Conservation (phyloP, 2,113 vertebrate genomes). For the Talpa occidentalis region DNA sequence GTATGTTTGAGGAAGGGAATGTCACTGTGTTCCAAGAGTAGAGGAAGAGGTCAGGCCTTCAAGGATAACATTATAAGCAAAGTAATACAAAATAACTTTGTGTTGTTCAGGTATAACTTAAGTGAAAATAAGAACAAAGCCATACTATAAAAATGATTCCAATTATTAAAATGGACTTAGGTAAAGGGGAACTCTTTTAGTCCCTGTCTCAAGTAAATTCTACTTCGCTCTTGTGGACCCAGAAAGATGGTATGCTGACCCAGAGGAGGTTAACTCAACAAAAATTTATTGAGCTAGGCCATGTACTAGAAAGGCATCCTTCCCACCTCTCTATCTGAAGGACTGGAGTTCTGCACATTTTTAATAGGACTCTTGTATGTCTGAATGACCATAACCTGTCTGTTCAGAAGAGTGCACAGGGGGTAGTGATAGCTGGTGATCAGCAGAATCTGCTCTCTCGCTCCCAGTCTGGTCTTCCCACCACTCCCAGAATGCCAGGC, state of each 20-base stretch:
- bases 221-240: not conserved
- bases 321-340: not conserved
- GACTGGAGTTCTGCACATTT: not conserved
- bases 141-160: not conserved
- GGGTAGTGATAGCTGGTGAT: not conserved
- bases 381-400: not conserved
- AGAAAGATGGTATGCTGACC: not conserved
- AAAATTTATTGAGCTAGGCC: not conserved
- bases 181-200: not conserved
- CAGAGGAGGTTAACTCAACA: not conserved
- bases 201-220: not conserved
- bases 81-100: not conserved
- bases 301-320: not conserved
- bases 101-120: not conserved
- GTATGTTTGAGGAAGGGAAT: not conserved
- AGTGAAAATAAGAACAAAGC: slow-evolving; percentile 14
- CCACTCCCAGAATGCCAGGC: not conserved
- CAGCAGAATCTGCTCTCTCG: not conserved
- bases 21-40: not conserved
- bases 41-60: not conserved
- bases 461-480: not conserved
- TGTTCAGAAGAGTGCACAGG: not conserved
- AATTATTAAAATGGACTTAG: not conserved
- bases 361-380: not conserved
- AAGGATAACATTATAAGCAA: not conserved